Evolutionary conservation across 1,140 invertebrate genomes (phyloP).

Genomic region (Eciton burchellii): DNA sequence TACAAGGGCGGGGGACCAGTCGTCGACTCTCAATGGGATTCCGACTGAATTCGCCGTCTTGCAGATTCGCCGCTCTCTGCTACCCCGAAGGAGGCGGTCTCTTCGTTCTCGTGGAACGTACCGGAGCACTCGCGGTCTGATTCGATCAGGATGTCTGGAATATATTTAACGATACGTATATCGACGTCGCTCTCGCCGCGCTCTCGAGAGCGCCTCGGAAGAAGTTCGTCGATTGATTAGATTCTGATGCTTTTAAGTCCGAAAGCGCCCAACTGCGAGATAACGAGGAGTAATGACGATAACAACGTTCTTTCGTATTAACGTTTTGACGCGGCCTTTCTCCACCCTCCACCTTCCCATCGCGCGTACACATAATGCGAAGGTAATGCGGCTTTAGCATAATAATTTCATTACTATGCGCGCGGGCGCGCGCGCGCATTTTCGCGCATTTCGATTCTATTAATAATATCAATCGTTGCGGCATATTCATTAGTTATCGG

Average conservation of each 20-base stretch:
- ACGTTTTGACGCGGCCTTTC: neutral
- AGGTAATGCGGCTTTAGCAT: neutral
- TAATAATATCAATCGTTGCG: neutral
- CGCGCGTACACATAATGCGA: neutral
- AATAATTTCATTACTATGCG: conserved; percentile 7
- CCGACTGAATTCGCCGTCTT: conserved; percentile 46
- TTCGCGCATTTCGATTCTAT: conserved; percentile 13
- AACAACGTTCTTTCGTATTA: neutral
- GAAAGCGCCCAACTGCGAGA: neutral
- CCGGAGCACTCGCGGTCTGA: conserved; percentile 44
- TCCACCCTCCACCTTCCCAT: neutral
- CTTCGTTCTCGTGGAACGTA: conserved; percentile 28
- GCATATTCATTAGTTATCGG: conserved; percentile 8
- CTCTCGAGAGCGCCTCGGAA: conserved; percentile 7
- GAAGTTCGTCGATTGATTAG: conserved; percentile 13
- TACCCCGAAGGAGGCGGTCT: conserved; percentile 3
- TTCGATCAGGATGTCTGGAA: conserved; percentile 27
- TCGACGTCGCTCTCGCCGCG: neutral
- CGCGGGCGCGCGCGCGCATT: neutral
- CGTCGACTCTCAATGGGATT: conserved; percentile 63
- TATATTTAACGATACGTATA: conserved; percentile 9
- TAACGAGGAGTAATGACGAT: neutral
- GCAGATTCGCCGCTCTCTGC: conserved; percentile 48
- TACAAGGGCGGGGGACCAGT: conserved; percentile 43
- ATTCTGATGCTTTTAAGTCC: conserved; percentile 23